These are phyloP conservation scores for Galagoides demidoff DNA, from an alignment of 2,797 vertebrate genomes.

Conservation along the genomic window DNA sequence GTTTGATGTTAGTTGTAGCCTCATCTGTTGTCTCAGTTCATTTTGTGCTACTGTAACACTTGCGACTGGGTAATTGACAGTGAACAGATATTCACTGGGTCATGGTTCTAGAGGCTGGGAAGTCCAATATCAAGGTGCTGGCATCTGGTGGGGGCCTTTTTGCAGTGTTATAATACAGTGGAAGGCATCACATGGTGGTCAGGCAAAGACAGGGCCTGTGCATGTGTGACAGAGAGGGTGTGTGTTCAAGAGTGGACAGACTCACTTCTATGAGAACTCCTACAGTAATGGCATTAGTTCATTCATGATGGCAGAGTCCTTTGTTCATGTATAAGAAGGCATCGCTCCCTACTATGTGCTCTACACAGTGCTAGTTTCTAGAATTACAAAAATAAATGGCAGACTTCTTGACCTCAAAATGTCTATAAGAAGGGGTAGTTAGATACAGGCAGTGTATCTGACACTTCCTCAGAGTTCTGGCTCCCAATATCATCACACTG, in stretches of 20 bases:
- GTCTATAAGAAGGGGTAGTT: neutral
- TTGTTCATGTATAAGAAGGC: neutral
- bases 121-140: neutral
- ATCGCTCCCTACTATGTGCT: neutral
- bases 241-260: neutral
- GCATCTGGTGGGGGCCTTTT: neutral
- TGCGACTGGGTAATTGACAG: neutral
- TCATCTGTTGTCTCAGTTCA: neutral
- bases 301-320: neutral
- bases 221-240: too few relatives aligned
- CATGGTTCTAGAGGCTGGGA: neutral
- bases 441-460: neutral
- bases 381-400: neutral
- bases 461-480: neutral
- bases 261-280: neutral
- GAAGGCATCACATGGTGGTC: neutral
- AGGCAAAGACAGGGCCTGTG: neutral
- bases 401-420: neutral
- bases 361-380: neutral
- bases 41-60: neutral
- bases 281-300: neutral
- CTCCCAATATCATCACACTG: neutral
- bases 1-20: neutral
- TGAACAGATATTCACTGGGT: neutral
- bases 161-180: neutral